These are phyloP conservation scores for Aplochiton taeniatus DNA, from an alignment of 2,797 vertebrate species.

Conservation along the genomic window DNA sequence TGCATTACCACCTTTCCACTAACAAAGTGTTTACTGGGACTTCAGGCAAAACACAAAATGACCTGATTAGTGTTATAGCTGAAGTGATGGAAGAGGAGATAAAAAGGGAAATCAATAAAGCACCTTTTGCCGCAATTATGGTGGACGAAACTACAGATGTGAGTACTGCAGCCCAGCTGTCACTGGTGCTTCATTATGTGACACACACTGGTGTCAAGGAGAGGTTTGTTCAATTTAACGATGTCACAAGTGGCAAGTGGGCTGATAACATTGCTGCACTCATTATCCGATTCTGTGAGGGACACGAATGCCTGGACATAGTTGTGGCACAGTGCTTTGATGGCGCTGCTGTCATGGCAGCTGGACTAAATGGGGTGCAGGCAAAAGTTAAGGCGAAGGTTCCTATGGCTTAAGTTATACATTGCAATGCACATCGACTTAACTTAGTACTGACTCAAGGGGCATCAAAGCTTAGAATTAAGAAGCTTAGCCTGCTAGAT, in stretches of 20 bases:
- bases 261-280: slow-evolving; percentile 27
- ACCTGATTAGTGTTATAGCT: slow-evolving; percentile 7
- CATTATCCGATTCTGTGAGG: slow-evolving; percentile 26
- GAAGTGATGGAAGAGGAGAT: slow-evolving; percentile 26
- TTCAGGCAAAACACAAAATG: slow-evolving; percentile 17
- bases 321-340: slow-evolving; percentile 40
- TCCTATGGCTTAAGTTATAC: slow-evolving; percentile 30
- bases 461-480: slow-evolving; percentile 22
- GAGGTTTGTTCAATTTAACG: slow-evolving; percentile 29
- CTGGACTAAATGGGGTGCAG: slow-evolving; percentile 38
- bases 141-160: slow-evolving; percentile 26
- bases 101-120: slow-evolving; percentile 21
- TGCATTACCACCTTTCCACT: slow-evolving; percentile 15
- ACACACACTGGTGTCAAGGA: slow-evolving; percentile 33
- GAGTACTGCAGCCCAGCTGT: slow-evolving; percentile 25
- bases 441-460: slow-evolving; percentile 29
- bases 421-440: slow-evolving; percentile 11
- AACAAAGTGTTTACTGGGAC: slow-evolving; percentile 24
- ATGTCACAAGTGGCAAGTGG: slow-evolving; percentile 26
- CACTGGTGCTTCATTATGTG: slow-evolving; percentile 28
- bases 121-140: slow-evolving; percentile 25
- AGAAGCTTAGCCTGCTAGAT: neutral
- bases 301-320: slow-evolving; percentile 31
- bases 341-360: slow-evolving; percentile 18
- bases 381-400: slow-evolving; percentile 32